Base-by-base conservation (phyloP, 2,113 vertebrate genomes). In the Engystomops pustulosus region DNA sequence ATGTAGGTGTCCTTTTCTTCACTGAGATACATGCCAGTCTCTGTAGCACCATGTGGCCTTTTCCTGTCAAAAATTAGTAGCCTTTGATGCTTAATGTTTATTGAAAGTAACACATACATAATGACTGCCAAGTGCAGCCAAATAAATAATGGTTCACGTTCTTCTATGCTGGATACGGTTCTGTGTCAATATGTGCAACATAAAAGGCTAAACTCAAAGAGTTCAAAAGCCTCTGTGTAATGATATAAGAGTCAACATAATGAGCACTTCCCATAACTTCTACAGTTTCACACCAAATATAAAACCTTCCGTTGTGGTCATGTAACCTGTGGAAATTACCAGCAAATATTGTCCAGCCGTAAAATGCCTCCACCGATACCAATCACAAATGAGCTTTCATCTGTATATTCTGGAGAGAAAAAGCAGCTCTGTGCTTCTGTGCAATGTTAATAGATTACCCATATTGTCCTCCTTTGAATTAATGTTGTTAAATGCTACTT, bases 11-110 rank as follows among this genome's bases (percentile, higher is more conserved):
- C 45, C 25, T 36, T 58, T 69, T 72, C 34, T 62, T 45, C 45
- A 58, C 55, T 34, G 25, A 36, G 12, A 53, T 68, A 36, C 25
- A 75, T 67, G n/a, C 47, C 11, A 27, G 41, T 32, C 68, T 60
- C 72, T 65, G 55, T 25, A 45, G 81, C 41, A 67, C 70, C 71
- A 51, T 51, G 81, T 76, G 70, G 58, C 12, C 55, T 51, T 83
- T 76, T 70, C 81, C 38, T 76, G 51, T 72, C 23, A 41, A 83
- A 25, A 75, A 30, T 36, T 45, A 49, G 25, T 32, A 30, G 14
- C 23, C 36, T 75, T 83, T 75, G 81, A 65, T 74, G 32, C n/a
- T 18, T 69, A 53, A 53, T 53, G 32, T 81, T 68, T 34, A 65
- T 67, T 62, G 47, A 36, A 75, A 83, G 41, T 47, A 55, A 83